phyloP scores from a whole-genome alignment of 2,888 invertebrate genomes.

The Eupithecia centaureata region DNA sequence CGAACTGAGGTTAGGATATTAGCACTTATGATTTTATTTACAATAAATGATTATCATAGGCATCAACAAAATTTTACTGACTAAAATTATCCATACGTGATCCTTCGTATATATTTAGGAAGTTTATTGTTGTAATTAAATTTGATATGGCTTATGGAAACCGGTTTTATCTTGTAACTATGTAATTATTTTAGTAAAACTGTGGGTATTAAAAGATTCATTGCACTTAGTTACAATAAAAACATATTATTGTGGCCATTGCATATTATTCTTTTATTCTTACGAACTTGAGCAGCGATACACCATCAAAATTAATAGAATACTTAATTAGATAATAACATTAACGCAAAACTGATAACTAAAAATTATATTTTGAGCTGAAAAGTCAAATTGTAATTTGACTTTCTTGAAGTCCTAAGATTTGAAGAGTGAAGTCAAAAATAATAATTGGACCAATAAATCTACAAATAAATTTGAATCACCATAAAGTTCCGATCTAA shows the following conservation, averaged over 20 bases:
- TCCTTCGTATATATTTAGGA: constrained; percentile 82
- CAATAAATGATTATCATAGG: neutral
- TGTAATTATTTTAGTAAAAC: neutral
- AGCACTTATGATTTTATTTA: neutral
- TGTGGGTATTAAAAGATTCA: neutral
- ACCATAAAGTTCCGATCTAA: constrained; percentile 2
- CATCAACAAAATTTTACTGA: constrained; percentile 72
- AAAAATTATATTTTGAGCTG: too few species aligned
- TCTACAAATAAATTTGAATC: neutral
- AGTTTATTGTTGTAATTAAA: constrained; percentile 83
- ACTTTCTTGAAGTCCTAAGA: too few species aligned
- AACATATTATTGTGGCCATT: neutral
- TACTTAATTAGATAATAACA: too few species aligned
- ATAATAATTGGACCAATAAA: neutral
- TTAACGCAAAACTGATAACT: too few species aligned
- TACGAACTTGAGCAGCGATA: too few species aligned
- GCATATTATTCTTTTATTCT: too few species aligned
- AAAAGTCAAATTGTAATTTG: too few species aligned
- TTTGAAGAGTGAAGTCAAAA: too few species aligned
- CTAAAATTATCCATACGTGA: constrained; percentile 82
- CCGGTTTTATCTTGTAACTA: constrained; percentile 47
- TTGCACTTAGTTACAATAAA: neutral
- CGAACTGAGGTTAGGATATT: neutral
- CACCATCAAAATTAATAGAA: too few species aligned
- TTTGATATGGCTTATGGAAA: constrained; percentile 80